These are phyloP conservation scores for Adela reaumurella DNA, from an alignment of 2,888 invertebrate species.

Conservation along the genomic window DNA sequence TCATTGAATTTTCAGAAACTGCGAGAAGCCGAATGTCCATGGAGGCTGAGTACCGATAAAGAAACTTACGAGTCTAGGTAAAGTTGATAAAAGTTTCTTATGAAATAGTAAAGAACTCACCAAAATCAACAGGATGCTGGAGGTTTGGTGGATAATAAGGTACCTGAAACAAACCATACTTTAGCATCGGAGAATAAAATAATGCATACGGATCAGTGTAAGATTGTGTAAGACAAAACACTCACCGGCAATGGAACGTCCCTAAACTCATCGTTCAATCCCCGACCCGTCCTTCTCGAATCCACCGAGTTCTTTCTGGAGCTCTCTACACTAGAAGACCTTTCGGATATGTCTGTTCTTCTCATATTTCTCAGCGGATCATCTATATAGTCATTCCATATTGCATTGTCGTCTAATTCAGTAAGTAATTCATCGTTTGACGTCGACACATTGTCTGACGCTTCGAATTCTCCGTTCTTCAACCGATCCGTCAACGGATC, in stretches of 20 bases:
- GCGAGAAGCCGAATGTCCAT: too few relatives aligned
- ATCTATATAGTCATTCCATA: constrained; percentile 21
- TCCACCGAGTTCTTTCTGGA: constrained; percentile 9
- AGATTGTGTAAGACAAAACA: neutral
- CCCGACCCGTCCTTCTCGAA: constrained; percentile 56
- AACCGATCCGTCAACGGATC: constrained; percentile 20
- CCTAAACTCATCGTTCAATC: constrained; percentile 66
- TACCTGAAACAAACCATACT: constrained; percentile 23
- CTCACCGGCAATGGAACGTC: constrained; percentile 18
- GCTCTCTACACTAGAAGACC: constrained; percentile 5
- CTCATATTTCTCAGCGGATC: constrained; percentile 23
- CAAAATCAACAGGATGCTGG: constrained; percentile 44
- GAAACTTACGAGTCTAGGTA: too few relatives aligned
- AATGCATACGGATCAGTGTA: neutral
- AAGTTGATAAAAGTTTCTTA: too few relatives aligned
- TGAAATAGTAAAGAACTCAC: constrained; percentile 27
- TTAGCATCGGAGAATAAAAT: too few relatives aligned
- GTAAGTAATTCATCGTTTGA: constrained; percentile 44
- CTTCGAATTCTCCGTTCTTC: constrained; percentile 42
- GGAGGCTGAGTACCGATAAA: too few relatives aligned
- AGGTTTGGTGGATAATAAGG: constrained; percentile 25
- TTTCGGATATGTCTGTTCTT: neutral
- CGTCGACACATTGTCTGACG: constrained; percentile 49
- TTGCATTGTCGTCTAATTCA: constrained; percentile 19
- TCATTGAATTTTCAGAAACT: too few relatives aligned